phyloP scores from a whole-genome alignment of 2,797 vertebrate genomes.

The Siniperca obscura region DNA sequence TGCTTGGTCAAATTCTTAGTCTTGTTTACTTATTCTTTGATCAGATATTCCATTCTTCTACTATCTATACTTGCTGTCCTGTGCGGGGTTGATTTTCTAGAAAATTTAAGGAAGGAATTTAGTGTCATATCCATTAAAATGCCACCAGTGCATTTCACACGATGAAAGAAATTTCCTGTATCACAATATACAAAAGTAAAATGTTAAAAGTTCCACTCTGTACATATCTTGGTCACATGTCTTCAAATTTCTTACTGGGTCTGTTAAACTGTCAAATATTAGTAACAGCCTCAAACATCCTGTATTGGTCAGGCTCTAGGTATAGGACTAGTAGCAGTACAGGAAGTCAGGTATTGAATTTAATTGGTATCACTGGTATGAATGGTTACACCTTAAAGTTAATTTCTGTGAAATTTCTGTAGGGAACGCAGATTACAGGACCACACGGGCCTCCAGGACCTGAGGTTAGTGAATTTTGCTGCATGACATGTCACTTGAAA shows the following conservation, averaged over 20 bases:
- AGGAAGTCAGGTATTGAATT: background rate
- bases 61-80: background rate
- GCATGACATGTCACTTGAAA: conserved; percentile 15
- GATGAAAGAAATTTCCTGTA: background rate
- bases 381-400: background rate
- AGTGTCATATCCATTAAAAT: background rate
- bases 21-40: background rate
- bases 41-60: background rate
- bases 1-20: background rate
- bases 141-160: background rate
- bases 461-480: conserved; percentile 70
- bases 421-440: conserved; percentile 83
- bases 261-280: background rate
- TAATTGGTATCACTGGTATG: no score
- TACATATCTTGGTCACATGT: background rate
- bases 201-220: background rate
- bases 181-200: background rate
- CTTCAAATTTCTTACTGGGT: background rate
- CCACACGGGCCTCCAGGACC: conserved; percentile 79
- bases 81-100: background rate
- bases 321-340: background rate
- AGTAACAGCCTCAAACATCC: background rate
- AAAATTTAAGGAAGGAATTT: background rate
- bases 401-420: conserved; percentile 29
- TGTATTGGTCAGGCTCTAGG: background rate